Conservation (phyloP, 2,113 vertebrate species). For the Corythornis madagascariensis region DNA sequence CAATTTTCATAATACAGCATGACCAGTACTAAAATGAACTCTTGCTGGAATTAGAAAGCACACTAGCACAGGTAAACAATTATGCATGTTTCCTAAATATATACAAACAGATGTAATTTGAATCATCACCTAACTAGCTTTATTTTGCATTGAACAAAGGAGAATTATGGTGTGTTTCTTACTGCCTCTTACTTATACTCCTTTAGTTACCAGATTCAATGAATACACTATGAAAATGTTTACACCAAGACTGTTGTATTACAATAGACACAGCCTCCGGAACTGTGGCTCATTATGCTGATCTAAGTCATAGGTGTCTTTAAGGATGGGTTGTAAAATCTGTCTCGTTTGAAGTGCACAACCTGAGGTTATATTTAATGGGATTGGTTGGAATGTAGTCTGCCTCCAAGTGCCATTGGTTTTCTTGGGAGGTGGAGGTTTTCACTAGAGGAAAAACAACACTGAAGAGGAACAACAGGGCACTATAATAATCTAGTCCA, state of each 20-base stretch:
- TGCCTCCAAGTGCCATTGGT: background rate
- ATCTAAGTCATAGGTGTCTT: conserved; percentile 28
- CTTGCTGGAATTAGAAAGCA: background rate
- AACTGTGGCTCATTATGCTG: conserved; percentile 37
- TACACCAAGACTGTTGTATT: background rate
- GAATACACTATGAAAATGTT: background rate
- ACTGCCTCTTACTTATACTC: background rate
- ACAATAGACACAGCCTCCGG: conserved; percentile 9
- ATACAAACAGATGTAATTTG: background rate
- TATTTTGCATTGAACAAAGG: background rate
- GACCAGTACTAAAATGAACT: background rate
- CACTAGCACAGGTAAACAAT: background rate
- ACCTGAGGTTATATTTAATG: conserved; percentile 14
- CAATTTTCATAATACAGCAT: background rate
- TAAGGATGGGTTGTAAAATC: conserved; percentile 44
- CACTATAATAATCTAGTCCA: background rate
- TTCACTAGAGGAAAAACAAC: background rate
- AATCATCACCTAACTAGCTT: background rate
- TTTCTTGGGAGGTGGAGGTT: background rate
- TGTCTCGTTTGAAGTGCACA: background rate
- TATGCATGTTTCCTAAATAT: background rate
- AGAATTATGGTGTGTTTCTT: background rate
- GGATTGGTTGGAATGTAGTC: background rate
- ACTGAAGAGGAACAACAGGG: background rate
- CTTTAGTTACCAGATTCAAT: background rate